Percentiles rank a stretch among this genome's conserved stretches.
phyloP scores from a whole-genome alignment of 2,888 invertebrate genomes.

The Thera obeliscata region DNA sequence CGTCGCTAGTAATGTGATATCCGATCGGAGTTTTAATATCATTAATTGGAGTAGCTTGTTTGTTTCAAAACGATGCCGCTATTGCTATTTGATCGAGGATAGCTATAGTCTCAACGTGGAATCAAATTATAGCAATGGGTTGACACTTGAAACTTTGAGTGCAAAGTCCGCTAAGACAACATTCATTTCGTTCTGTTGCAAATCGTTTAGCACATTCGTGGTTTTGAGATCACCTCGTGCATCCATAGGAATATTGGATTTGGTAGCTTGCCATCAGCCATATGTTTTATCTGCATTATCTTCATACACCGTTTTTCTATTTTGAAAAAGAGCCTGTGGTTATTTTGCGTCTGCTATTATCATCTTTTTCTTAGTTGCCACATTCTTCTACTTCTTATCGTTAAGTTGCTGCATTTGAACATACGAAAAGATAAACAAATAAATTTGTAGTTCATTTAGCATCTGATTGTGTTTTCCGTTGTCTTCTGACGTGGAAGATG shows the following conservation, averaged over 20 bases:
- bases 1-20: conserved; percentile 35
- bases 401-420: conserved; percentile 33
- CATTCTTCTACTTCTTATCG: conserved; percentile 28
- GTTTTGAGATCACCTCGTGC: conserved; percentile 38
- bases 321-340: conserved; percentile 24
- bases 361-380: background rate
- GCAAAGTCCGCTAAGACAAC: conserved; percentile 21
- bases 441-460: conserved; percentile 9
- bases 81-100: conserved; percentile 11
- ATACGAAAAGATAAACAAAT: conserved; percentile 21
- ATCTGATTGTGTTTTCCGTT: conserved; percentile 36
- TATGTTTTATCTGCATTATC: conserved; percentile 34
- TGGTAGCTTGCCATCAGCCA: conserved; percentile 54
- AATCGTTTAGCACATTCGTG: conserved; percentile 29
- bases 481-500: conserved; percentile 43
- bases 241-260: conserved; percentile 41
- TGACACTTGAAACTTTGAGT: conserved; percentile 19
- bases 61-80: conserved; percentile 18
- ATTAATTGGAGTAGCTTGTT: conserved; percentile 27
- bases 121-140: conserved; percentile 17
- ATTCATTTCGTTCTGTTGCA: conserved; percentile 20
- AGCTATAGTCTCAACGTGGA: conserved; percentile 22
- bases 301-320: conserved; percentile 34
- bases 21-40: conserved; percentile 22
- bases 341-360: conserved; percentile 12